Evolutionary conservation across 2,888 invertebrate species (phyloP).

Genomic region (Cataglyphis cursor): DNA sequence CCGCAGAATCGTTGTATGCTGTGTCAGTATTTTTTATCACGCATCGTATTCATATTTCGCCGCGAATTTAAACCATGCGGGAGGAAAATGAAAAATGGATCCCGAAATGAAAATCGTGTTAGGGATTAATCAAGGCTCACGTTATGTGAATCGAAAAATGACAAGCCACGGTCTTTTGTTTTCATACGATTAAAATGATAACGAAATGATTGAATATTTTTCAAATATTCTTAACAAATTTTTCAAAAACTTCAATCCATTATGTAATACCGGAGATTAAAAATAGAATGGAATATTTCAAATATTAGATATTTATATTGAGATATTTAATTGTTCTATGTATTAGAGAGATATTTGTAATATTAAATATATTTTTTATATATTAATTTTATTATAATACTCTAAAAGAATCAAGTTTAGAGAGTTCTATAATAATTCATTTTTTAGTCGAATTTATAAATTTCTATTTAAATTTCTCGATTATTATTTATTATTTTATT

Average conservation of each 20-base stretch:
- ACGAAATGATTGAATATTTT: background rate
- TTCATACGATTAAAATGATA: constrained; percentile 24
- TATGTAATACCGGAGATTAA: background rate
- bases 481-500: constrained; percentile 2
- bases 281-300: background rate
- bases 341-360: background rate
- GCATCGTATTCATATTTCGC: constrained; percentile 17
- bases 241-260: background rate
- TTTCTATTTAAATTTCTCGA: background rate
- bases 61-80: constrained; percentile 13
- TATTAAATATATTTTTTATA: background rate
- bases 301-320: constrained; percentile 9
- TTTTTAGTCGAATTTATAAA: background rate
- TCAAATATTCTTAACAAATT: background rate
- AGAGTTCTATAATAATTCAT: background rate
- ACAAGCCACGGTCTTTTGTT: constrained; percentile 55
- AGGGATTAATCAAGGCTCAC: constrained; percentile 68
- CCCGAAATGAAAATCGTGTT: constrained; percentile 43
- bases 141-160: constrained; percentile 65
- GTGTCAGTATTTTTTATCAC: constrained; percentile 34
- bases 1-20: background rate
- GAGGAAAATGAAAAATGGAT: constrained; percentile 48
- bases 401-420: background rate
- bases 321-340: background rate
- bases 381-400: background rate